Evolutionary conservation across 92 coral and sea anemone species (phyloP).

Genomic region (Hydrozoanthus gracilis): DNA sequence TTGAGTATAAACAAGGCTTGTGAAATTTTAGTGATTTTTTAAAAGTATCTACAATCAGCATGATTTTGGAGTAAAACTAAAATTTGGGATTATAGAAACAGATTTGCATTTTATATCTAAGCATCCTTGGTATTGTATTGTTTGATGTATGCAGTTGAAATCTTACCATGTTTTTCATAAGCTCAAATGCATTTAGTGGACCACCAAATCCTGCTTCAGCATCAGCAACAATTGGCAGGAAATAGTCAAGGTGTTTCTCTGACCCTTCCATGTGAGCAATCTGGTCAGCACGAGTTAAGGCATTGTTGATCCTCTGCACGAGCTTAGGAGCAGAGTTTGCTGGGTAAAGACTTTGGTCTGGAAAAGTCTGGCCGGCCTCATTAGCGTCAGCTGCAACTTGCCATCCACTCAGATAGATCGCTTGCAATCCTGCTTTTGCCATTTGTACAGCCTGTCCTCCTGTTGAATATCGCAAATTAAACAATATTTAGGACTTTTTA

Average conservation of each 20-base stretch:
- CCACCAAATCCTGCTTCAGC: slow-evolving; percentile 99
- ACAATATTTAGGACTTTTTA: not conserved
- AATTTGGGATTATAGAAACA: too few relatives aligned
- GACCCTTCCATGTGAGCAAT: slow-evolving; percentile 95
- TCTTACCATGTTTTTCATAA: slow-evolving; percentile 90
- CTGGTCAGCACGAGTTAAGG: slow-evolving; percentile 93
- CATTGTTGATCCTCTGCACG: slow-evolving; percentile 97
- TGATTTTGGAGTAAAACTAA: too few relatives aligned
- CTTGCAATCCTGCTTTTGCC: slow-evolving; percentile 95
- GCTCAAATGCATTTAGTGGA: slow-evolving; percentile 94
- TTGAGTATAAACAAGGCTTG: too few relatives aligned
- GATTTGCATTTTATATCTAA: too few relatives aligned
- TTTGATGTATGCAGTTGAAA: not conserved
- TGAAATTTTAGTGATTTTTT: too few relatives aligned
- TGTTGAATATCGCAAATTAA: not conserved
- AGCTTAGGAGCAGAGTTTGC: slow-evolving; percentile 94
- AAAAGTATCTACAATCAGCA: too few relatives aligned
- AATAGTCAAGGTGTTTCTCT: slow-evolving; percentile 72
- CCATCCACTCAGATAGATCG: slow-evolving; percentile 99
- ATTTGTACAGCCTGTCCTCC: slow-evolving; percentile 98
- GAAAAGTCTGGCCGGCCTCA: slow-evolving; percentile 91
- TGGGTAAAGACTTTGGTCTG: slow-evolving; percentile 97
- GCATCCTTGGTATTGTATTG: too few relatives aligned
- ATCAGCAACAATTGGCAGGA: slow-evolving; percentile 95
- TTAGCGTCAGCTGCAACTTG: slow-evolving; percentile 98